Evolutionary conservation across 2,888 invertebrate species (phyloP).

Genomic region (Torymus aiolomorphi): DNA sequence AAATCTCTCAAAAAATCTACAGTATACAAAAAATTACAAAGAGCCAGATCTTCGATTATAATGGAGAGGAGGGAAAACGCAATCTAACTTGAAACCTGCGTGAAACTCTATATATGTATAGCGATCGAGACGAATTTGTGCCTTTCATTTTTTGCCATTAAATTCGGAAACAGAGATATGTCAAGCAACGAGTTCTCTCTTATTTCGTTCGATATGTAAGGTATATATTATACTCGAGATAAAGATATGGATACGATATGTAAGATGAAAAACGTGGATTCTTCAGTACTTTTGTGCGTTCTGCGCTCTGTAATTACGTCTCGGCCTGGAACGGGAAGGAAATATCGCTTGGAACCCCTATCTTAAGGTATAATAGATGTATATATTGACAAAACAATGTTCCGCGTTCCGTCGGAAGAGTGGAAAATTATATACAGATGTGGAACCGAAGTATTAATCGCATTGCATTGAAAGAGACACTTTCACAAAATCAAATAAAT

Average conservation of each 20-base stretch:
- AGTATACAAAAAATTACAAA: slow-evolving; percentile 41
- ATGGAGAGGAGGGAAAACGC: background rate
- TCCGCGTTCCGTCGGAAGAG: too few species aligned
- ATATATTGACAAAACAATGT: background rate
- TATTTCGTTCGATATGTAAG: slow-evolving; percentile 48
- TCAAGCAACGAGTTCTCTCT: background rate
- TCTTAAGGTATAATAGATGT: background rate
- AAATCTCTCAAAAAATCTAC: slow-evolving; percentile 41
- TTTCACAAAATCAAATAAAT: slow-evolving; percentile 3
- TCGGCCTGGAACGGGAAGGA: slow-evolving; percentile 15
- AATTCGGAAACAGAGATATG: slow-evolving; percentile 48
- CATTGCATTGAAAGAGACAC: slow-evolving; percentile 35
- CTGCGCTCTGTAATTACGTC: slow-evolving; percentile 5
- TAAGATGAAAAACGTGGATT: slow-evolving; percentile 34
- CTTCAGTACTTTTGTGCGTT: slow-evolving; percentile 47
- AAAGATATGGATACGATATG: slow-evolving; percentile 54
- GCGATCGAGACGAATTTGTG: background rate
- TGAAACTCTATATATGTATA: background rate
- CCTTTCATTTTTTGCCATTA: background rate
- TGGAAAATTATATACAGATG: background rate
- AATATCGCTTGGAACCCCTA: slow-evolving; percentile 8
- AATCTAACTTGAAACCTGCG: background rate
- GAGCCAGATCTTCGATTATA: slow-evolving; percentile 22
- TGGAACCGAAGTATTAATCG: background rate
- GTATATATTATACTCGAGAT: slow-evolving; percentile 3